Percentiles rank a stretch among this genome's conserved stretches.
Evolutionary conservation across 92 coral and sea anemone species (phyloP).

Genomic region (Muricea muricata): DNA sequence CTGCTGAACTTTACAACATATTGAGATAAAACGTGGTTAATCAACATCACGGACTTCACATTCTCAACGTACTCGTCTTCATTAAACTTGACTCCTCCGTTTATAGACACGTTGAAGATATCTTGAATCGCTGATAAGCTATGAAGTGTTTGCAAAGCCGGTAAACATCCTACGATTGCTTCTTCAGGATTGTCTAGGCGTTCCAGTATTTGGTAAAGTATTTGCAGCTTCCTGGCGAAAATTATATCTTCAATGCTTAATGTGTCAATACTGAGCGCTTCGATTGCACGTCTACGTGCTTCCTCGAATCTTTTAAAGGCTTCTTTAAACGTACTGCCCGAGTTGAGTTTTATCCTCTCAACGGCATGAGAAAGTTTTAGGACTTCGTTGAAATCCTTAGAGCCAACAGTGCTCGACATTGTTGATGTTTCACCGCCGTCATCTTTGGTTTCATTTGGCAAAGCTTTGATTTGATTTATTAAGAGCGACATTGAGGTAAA

Average conservation of each 20-base stretch:
- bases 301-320: not conserved
- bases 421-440: no score
- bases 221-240: not conserved
- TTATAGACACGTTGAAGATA: not conserved
- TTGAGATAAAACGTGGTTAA: not conserved
- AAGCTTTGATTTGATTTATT: no score
- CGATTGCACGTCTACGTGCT: not conserved
- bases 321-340: not conserved
- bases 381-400: not conserved
- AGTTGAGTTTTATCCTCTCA: not conserved
- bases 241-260: not conserved
- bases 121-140: not conserved
- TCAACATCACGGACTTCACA: not conserved
- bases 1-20: not conserved
- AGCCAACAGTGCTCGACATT: not conserved
- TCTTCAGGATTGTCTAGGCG: not conserved
- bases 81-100: not conserved
- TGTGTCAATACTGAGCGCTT: not conserved
- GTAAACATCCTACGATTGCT: not conserved
- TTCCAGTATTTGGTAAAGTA: not conserved
- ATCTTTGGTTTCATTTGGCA: no score
- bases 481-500: no score
- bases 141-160: slow-evolving; percentile 1
- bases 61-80: slow-evolving; percentile 5
- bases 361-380: not conserved